Conservation (phyloP, 2,113 vertebrate species). For the Nycticryphes semicollaris region DNA sequence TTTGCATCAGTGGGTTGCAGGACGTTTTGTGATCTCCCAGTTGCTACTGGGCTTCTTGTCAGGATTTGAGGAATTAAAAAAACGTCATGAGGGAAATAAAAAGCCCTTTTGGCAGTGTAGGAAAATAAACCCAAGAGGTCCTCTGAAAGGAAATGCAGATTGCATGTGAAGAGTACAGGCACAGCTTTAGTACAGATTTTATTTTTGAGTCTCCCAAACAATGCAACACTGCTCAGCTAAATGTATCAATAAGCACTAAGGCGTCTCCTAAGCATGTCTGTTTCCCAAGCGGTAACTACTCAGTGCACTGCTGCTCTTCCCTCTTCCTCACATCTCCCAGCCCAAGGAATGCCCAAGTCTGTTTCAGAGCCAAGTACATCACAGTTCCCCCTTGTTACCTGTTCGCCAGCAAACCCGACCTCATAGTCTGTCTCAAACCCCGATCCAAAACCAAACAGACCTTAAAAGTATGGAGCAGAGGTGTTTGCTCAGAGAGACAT, state of each 20-base stretch:
- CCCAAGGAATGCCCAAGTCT: background rate
- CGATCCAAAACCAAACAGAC: background rate
- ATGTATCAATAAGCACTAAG: background rate
- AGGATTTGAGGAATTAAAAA: background rate
- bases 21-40: background rate
- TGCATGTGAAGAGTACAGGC: background rate
- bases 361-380: background rate
- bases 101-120: background rate
- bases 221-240: background rate
- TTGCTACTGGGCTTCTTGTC: background rate
- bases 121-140: background rate
- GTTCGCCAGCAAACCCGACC: fast-evolving
- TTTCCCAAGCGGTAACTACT: background rate
- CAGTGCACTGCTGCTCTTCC: background rate
- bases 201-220: background rate
- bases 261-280: background rate
- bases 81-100: background rate
- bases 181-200: background rate
- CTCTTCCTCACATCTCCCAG: background rate
- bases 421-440: background rate
- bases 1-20: background rate
- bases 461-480: background rate
- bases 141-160: background rate
- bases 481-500: background rate
- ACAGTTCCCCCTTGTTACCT: background rate